Evolutionary conservation across 2,888 invertebrate genomes (phyloP).

Genomic region (Limulus polyphemus): DNA sequence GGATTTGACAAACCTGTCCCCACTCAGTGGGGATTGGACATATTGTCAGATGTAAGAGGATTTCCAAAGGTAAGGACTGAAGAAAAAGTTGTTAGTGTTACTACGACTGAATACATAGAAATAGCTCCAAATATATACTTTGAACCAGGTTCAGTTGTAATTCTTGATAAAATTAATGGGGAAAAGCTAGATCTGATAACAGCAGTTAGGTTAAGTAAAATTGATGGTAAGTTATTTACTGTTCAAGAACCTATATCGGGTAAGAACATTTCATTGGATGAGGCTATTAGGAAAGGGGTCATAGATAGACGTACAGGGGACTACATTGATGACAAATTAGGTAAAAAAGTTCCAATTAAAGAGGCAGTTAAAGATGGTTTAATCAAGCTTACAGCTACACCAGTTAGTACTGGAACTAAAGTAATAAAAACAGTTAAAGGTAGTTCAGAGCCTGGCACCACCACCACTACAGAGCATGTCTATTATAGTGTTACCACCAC

Average conservation of each 20-base stretch:
- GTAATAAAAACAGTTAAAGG: not conserved
- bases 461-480: not conserved
- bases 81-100: not conserved
- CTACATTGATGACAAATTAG: conserved; percentile 68
- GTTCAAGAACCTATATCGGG: conserved; percentile 64
- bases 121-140: conserved; percentile 7
- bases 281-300: conserved; percentile 36
- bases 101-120: conserved; percentile 8
- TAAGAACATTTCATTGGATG: conserved; percentile 48
- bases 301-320: conserved; percentile 42
- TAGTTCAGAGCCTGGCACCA: not conserved
- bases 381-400: conserved; percentile 4
- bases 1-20: not conserved
- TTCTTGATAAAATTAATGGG: conserved; percentile 5
- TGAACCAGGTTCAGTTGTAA: conserved; percentile 5
- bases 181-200: conserved; percentile 47
- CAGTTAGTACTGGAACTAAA: not conserved
- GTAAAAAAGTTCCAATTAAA: conserved; percentile 48
- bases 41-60: not conserved
- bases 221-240: conserved; percentile 44
- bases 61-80: not conserved
- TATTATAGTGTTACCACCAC: not conserved
- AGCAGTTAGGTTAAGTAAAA: conserved; percentile 60
- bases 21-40: not conserved
- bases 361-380: conserved; percentile 54